phyloP scores from a whole-genome alignment of 1,140 invertebrate genomes.

The Trichonephila clavipes region DNA sequence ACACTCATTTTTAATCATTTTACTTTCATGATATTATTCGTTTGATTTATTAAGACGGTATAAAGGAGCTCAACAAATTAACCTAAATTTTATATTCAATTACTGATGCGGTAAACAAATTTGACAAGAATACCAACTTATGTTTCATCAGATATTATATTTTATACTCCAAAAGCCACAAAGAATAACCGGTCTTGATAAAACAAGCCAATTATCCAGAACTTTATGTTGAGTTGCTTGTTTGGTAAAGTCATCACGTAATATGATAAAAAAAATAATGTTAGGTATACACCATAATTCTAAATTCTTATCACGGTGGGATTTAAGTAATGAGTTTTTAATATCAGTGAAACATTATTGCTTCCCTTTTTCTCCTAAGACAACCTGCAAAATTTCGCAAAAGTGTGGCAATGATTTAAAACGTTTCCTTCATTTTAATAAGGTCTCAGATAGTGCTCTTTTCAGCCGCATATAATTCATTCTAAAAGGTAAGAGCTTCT shows the following conservation, averaged over 20 bases:
- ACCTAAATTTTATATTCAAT: too few species aligned
- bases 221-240: conserved; percentile 15
- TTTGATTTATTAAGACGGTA: too few species aligned
- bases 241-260: conserved; percentile 28
- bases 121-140: too few species aligned
- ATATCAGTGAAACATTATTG: conserved; percentile 16
- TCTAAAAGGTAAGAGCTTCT: too few species aligned
- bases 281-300: neutral
- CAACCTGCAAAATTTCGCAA: neutral
- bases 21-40: too few species aligned
- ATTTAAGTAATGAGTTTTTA: conserved; percentile 31
- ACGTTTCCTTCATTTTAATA: neutral
- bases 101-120: too few species aligned
- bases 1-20: too few species aligned
- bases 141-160: too few species aligned
- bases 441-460: neutral
- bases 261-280: neutral
- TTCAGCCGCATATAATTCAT: neutral
- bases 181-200: conserved; percentile 16
- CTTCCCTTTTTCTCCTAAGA: neutral
- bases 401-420: conserved; percentile 7
- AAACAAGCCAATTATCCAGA: conserved; percentile 26
- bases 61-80: too few species aligned
- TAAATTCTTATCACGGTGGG: conserved; percentile 2
- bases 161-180: neutral